Evolutionary conservation across 92 coral and sea anemone species (phyloP), one percentile per base, ranked within the genome.

Genomic region (Palythoa caribaeorum): DNA sequence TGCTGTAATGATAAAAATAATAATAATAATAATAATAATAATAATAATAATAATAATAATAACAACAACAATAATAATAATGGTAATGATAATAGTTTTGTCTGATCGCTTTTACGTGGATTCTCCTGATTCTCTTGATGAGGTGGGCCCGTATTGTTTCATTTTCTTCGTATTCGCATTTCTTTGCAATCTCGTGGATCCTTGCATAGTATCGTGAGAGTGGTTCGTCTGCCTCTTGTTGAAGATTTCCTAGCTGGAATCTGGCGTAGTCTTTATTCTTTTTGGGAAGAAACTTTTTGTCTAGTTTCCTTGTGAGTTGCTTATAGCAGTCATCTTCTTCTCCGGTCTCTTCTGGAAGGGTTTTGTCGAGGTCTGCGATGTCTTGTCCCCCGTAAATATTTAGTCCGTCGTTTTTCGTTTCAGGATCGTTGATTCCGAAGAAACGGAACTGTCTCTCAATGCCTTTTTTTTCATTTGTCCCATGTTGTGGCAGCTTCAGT

Each of bases 211-310:
- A 93, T 8, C 71, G 40, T 7, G 85, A 78, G 83, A 90, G 50
- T 16, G 75, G 57, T 73, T 93, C 95, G 7, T 73, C 74, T 9
- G 52, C 15, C 15, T 87, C 66, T 71, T 93, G 95, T 14, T 62
- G 59, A 19, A 93, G 79, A 76, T 92, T 83, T 38, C 95, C 93
- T 20, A 93, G 84, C 65, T 88, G 91, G 28, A 28, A 28, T 28
- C 90, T 19, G 5, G 94, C 89, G 71, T 78, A 89, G 79, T 85
- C 94, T 52, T 92, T 92, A 73, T 87, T 91, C 76, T 91, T 87
- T 38, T 77, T 74, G 12, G 93, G 91, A 37, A 89, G 78, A 17
- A 91, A 88, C 19, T 91, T 87, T 62, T 78, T 80, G 74, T 91
- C 88, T n/a, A 91, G 80, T 38, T 91, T 91, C 40, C 77, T 3